Evolutionary conservation across 2,113 vertebrate genomes (phyloP), one percentile per base, ranked within the genome.

Genomic region (Lipophrys pholis): DNA sequence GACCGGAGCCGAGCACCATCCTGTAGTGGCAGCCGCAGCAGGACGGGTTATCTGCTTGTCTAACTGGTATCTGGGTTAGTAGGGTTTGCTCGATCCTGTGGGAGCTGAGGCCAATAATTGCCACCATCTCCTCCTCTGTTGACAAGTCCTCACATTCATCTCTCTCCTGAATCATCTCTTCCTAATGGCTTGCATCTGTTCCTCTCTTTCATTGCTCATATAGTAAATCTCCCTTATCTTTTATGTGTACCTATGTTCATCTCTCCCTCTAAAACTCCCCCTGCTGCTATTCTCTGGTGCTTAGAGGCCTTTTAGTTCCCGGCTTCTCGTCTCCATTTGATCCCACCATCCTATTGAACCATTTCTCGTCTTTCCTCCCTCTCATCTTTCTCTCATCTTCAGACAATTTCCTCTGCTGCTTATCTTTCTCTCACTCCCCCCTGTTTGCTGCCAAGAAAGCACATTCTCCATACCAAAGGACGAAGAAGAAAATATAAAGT

Each of bases 61-160:
- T 65, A 78, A 69, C 60, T 69, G 50, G 62, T 87, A 87, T 85
- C 88, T 90, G 72, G 88, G 81, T 89, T 89, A 92, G 73, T 85
- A 64, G 72, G 58, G 71, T 81, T 87, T 67, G 68, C 21, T n/a
- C 67, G 58, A 60, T 80, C 54, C 77, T 62, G 52, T 30, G 74
- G 78, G 81, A 85, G 45, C 52, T n/a, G 11, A 5, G 15, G 39
- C 14, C 45, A 76, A 30, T 30, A 2, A 30, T 30, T 30, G 21
- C 4, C 21, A 30, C 21, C 21, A 30, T 30, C 21, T 30, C 21
- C 3, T 50, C 12, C 10, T 14, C 16, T 49, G 14, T 11, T 48
- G 45, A 11, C 15, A n/a, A 15, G 5, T 68, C 54, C 52, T 70
- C 58, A 54, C n/a, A 62, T 67, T 62, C 16, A 62, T 65, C 38